A percentile compares a stretch with the other conserved stretches of the same genome.
These are phyloP conservation scores for Caenorhabditis imperialis DNA, from an alignment of 2,888 invertebrate species.

Conservation along the genomic window DNA sequence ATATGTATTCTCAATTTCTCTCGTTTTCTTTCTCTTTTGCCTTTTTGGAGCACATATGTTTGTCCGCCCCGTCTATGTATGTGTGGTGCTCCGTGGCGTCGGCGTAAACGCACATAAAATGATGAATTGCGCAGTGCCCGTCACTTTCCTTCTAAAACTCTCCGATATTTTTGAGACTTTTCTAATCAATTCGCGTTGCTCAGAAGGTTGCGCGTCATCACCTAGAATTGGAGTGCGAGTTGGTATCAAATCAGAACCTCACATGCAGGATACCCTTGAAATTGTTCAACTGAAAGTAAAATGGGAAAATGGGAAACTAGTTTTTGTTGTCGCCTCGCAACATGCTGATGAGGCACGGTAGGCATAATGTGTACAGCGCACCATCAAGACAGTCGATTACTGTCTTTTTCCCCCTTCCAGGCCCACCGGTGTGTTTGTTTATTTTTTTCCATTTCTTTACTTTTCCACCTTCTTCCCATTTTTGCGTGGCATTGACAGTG, in stretches of 20 bases:
- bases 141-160: constrained; percentile 28
- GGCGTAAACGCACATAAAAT: constrained; percentile 53
- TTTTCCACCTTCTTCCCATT: no score
- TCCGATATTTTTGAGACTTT: not conserved
- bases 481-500: no score
- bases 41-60: constrained; percentile 41
- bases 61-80: constrained; percentile 30
- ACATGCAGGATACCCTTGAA: no score
- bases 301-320: constrained; percentile 15
- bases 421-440: not conserved
- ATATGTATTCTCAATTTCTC: constrained; percentile 50
- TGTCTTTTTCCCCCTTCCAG: not conserved
- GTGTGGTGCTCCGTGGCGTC: constrained; percentile 45
- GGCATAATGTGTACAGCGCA: constrained; percentile 26
- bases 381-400: constrained; percentile 11
- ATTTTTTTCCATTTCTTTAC: not conserved
- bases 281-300: constrained; percentile 19
- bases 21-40: constrained; percentile 18
- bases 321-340: constrained; percentile 36
- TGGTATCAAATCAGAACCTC: no score
- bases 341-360: constrained; percentile 38
- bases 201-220: no score
- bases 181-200: no score
- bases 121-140: constrained; percentile 53
- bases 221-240: no score